These are phyloP conservation scores for Aspidiotus destructor DNA, from an alignment of 2,888 invertebrate species.

Conservation along the genomic window DNA sequence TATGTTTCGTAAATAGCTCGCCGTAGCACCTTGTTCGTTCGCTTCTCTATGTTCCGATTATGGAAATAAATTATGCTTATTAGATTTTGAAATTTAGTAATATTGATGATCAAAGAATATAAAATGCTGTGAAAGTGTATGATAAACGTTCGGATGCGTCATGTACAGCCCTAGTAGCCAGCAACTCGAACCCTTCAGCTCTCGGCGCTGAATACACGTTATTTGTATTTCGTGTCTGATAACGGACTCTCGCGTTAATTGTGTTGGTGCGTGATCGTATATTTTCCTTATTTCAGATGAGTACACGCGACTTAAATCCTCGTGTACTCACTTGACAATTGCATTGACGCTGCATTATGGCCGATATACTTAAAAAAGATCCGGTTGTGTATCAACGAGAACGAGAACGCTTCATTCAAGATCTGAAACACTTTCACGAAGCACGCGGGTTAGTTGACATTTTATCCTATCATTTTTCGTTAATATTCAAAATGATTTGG, in stretches of 20 bases:
- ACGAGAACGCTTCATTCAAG: conserved; percentile 69
- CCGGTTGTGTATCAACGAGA: conserved; percentile 66
- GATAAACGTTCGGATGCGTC: not conserved
- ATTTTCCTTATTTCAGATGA: conserved; percentile 23
- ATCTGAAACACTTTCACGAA: conserved; percentile 82
- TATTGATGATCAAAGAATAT: not conserved
- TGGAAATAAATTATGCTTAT: conserved; percentile 12
- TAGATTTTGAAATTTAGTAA: not conserved
- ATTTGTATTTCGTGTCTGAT: conserved; percentile 9
- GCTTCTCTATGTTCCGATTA: conserved; percentile 21
- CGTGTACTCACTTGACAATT: conserved; percentile 25
- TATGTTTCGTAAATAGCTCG: conserved; percentile 32
- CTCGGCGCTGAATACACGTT: conserved; percentile 16
- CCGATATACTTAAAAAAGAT: conserved; percentile 47
- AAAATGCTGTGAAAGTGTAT: conserved; percentile 2
- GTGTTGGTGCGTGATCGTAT: conserved; percentile 11
- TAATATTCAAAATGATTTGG: no score
- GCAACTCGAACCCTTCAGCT: conserved; percentile 14
- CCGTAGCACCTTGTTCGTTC: conserved; percentile 30
- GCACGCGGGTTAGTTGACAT: conserved; percentile 67
- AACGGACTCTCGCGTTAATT: conserved; percentile 16
- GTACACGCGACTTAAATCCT: conserved; percentile 16
- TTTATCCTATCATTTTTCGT: no score
- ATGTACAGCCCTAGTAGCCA: conserved; percentile 17
- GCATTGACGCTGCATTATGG: conserved; percentile 36